Percentiles rank a stretch among this genome's conserved stretches.
Evolutionary conservation across 2,113 vertebrate genomes (phyloP).

Genomic region (Halcyon malimbica): DNA sequence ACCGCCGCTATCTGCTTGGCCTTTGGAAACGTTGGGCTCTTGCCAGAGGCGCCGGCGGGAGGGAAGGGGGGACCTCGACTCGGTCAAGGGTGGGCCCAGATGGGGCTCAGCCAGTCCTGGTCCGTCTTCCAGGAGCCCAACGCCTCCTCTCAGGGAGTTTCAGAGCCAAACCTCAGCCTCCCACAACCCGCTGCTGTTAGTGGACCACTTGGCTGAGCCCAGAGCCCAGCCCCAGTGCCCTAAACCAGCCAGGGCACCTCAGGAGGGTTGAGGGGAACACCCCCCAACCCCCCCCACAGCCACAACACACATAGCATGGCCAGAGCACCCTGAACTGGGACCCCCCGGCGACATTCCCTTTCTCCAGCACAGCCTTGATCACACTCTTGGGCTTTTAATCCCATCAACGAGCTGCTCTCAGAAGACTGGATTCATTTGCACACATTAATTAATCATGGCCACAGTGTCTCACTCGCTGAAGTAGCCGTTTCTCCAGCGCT

Average conservation of each 20-base stretch:
- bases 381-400: not conserved
- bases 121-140: not conserved
- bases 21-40: not conserved
- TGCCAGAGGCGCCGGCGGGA: not conserved
- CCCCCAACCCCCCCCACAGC: not conserved
- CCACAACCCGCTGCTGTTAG: not conserved
- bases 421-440: not conserved
- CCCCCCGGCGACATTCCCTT: not conserved
- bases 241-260: not conserved
- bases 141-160: too few species aligned
- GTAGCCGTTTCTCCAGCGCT: not conserved
- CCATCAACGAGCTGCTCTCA: not conserved
- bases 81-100: too few species aligned
- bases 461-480: not conserved
- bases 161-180: not conserved
- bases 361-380: not conserved
- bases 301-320: fast-evolving
- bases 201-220: not conserved
- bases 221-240: not conserved
- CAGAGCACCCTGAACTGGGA: not conserved
- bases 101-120: too few species aligned
- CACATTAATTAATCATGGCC: not conserved
- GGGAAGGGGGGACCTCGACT: not conserved
- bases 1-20: not conserved
- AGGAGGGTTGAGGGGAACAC: fast-evolving